Base-by-base conservation (phyloP, 2,888 invertebrate genomes). In the Dryococelus australis region DNA sequence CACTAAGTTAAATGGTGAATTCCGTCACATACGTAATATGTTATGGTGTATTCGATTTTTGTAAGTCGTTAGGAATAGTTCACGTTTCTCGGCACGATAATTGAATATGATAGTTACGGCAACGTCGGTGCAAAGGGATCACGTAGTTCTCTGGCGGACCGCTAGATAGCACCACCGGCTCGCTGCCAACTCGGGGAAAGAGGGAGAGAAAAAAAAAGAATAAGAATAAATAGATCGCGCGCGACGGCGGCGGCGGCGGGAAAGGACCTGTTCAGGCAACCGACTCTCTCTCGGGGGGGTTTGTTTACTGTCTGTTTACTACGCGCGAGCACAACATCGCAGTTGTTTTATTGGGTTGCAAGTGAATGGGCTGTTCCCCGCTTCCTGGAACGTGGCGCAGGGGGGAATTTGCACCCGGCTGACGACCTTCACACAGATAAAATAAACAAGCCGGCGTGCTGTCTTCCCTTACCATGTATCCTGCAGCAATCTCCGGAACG, bases 231-330 rank as follows among this genome's bases (percentile, higher is more conserved):
- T 35, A 4, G 47, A 10, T 3, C 47, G 47, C 16, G 47, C 16
- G 47, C 16, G 47, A n/a, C n/a, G n/a, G n/a, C n/a, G n/a, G n/a
- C 47, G 47, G 47, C 8, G 47, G 47, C 47, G 47, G 47, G 47
- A 47, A 6, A 47, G 16, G 24, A 65, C 65, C 65, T n/a, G 65
- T 65, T 24, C 65, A 65, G 2, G 65, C 65, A 24, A 24, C 65
- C 47, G 47, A 16, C 47, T 10, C 4, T 35, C 35, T 35, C 2
- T 35, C 35, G 51, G 65, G 65, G 65, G 65, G 65, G 65, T 65
- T 65, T 65, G 65, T 65, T 65, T 65, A 65, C 65, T n/a, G 65
- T 65, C 65, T 65, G 65, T 65, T 65, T 65, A 65, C 65, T 65
- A 65, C 65, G 65, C 10, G 65, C 65, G 65, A 65, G n/a, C 20